Conservation (phyloP, 1,140 invertebrate species). For the Macrosteles quadrilineatus region DNA sequence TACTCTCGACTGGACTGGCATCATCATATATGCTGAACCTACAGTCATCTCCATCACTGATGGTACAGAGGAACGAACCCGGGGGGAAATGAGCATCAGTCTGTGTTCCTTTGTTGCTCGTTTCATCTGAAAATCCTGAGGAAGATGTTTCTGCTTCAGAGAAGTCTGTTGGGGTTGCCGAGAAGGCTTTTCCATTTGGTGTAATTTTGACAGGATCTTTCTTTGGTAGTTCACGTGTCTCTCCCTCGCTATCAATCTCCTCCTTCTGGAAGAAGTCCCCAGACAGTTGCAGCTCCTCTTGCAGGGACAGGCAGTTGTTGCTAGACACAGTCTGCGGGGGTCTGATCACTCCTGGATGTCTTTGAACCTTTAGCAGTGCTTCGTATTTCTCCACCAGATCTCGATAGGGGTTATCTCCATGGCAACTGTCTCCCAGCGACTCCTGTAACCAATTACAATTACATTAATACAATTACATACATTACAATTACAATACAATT, state of each 20-base stretch:
- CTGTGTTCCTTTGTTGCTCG: slow-evolving; percentile 72
- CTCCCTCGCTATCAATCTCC: slow-evolving; percentile 49
- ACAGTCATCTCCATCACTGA: slow-evolving; percentile 78
- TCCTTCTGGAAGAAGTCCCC: slow-evolving; percentile 56
- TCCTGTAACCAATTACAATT: slow-evolving; percentile 36
- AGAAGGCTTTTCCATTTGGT: slow-evolving; percentile 22
- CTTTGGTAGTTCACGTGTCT: slow-evolving; percentile 41
- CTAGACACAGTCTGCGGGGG: slow-evolving; percentile 25
- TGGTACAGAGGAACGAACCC: slow-evolving; percentile 76
- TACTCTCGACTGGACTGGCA: slow-evolving; percentile 72
- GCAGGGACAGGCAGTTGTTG: slow-evolving; percentile 47
- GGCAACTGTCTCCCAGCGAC: slow-evolving; percentile 39
- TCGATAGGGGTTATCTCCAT: slow-evolving; percentile 66
- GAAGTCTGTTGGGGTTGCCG: slow-evolving; percentile 71
- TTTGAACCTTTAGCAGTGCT: slow-evolving; percentile 71
- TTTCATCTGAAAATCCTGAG: slow-evolving; percentile 81
- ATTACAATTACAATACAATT: too few relatives aligned
- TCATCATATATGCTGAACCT: slow-evolving; percentile 83
- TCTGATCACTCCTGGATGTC: slow-evolving; percentile 49
- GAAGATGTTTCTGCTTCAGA: slow-evolving; percentile 82
- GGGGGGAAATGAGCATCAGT: slow-evolving; percentile 62
- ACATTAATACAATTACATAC: too few relatives aligned
- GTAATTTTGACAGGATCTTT: slow-evolving; percentile 39
- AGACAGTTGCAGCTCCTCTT: slow-evolving; percentile 73
- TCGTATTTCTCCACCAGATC: slow-evolving; percentile 88